Percentiles rank a stretch among this genome's conserved stretches.
Conservation (phyloP, 2,113 vertebrate genomes). For the Athene cunicularia region DNA sequence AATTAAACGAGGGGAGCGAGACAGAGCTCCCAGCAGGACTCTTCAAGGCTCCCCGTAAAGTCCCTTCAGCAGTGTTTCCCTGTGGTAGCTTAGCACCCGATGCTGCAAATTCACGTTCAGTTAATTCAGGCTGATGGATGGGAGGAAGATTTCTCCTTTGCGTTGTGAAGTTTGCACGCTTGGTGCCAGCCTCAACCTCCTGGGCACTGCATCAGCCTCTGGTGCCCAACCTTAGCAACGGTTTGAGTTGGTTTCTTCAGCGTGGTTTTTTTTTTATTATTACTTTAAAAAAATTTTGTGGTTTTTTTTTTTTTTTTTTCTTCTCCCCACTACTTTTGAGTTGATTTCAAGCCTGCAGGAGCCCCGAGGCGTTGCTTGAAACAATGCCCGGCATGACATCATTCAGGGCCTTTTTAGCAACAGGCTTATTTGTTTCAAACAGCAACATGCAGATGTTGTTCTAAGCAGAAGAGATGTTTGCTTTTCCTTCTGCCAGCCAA, state of each 20-base stretch:
- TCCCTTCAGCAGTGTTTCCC: neutral
- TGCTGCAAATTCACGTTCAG: neutral
- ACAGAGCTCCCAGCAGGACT: neutral
- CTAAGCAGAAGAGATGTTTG: conserved; percentile 11
- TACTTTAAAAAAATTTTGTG: too few relatives aligned
- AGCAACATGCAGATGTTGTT: conserved; percentile 49
- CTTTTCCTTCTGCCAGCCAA: neutral
- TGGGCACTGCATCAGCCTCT: neutral
- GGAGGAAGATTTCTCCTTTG: neutral
- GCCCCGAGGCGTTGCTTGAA: conserved; percentile 19
- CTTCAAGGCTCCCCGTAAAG: fast-evolving
- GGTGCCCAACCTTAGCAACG: too few relatives aligned
- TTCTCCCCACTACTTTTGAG: neutral
- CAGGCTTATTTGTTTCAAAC: conserved; percentile 37
- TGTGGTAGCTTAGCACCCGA: neutral
- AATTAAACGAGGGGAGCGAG: neutral
- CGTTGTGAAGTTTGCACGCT: neutral
- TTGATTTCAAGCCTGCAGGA: neutral
- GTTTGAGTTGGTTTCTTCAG: neutral
- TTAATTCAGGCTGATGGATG: neutral
- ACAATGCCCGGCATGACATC: neutral
- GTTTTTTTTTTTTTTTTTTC: neutral
- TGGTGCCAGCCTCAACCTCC: neutral
- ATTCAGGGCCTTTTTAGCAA: conserved; percentile 23
- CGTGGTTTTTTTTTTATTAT: neutral